phyloP scores from a whole-genome alignment of 2,797 vertebrate genomes.

The Ataeniobius toweri region DNA sequence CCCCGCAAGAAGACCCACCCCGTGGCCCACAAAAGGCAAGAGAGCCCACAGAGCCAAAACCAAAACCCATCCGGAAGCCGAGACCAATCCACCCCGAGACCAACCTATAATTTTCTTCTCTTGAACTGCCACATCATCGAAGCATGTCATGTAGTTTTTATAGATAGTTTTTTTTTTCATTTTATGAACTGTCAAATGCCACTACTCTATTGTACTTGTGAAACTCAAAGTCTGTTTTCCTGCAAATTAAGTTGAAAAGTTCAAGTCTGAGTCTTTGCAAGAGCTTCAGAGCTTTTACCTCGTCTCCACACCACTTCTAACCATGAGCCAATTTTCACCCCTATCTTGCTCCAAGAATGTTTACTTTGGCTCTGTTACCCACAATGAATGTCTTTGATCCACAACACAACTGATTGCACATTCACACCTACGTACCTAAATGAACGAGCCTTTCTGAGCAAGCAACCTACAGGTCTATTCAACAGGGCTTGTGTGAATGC shows the following conservation, averaged over 20 bases:
- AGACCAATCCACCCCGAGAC: no score
- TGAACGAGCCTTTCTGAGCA: not conserved
- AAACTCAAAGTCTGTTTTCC: not conserved
- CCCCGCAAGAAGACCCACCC: no score
- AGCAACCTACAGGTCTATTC: not conserved
- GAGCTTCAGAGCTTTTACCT: not conserved
- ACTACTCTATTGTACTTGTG: not conserved
- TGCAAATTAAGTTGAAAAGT: not conserved
- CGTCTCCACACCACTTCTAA: not conserved
- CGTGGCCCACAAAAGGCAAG: no score
- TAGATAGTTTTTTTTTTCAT: no score
- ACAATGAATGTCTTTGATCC: not conserved
- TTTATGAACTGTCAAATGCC: not conserved
- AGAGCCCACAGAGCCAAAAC: no score
- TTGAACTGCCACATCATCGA: not conserved
- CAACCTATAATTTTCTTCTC: not conserved
- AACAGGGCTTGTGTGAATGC: not conserved
- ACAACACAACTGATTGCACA: not conserved
- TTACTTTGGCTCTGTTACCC: not conserved
- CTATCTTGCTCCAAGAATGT: not conserved
- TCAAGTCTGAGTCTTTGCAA: not conserved
- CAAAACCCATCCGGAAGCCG: no score
- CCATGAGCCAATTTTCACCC: not conserved
- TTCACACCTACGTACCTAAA: not conserved
- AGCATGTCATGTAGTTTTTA: not conserved